phyloP scores from a whole-genome alignment of 2,888 invertebrate genomes.

The Minunthozetes semirufus region DNA sequence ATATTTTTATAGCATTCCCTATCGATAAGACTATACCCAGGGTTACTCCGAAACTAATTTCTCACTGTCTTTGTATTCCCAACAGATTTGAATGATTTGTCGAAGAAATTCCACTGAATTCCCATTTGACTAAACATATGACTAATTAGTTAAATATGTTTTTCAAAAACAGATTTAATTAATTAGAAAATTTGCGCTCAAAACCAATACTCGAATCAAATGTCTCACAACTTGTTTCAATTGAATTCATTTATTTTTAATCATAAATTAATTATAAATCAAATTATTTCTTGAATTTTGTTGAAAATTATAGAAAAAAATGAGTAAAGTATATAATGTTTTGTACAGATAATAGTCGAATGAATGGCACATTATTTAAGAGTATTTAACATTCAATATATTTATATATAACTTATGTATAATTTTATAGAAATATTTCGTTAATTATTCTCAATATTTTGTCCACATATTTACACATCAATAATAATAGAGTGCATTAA shows the following conservation, averaged over 20 bases:
- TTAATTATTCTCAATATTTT: not conserved
- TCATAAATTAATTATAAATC: not conserved
- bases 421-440: not conserved
- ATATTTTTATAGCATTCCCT: too few species aligned
- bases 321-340: not conserved
- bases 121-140: not conserved
- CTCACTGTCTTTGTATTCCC: not conserved
- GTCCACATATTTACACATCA: not conserved
- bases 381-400: constrained; percentile 13
- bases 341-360: constrained; percentile 3
- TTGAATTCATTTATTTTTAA: not conserved
- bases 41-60: not conserved
- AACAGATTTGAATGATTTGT: not conserved
- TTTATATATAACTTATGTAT: not conserved
- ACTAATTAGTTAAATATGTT: not conserved
- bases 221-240: not conserved
- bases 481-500: not conserved
- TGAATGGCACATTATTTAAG: constrained; percentile 18
- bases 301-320: not conserved
- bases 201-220: too few species aligned
- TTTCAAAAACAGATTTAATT: not conserved
- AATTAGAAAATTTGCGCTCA: not conserved
- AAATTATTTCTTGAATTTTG: not conserved
- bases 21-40: not conserved
- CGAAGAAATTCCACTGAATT: not conserved